Evolutionary conservation across 2,113 vertebrate species (phyloP).

Genomic region (Gopherus evgoodei): DNA sequence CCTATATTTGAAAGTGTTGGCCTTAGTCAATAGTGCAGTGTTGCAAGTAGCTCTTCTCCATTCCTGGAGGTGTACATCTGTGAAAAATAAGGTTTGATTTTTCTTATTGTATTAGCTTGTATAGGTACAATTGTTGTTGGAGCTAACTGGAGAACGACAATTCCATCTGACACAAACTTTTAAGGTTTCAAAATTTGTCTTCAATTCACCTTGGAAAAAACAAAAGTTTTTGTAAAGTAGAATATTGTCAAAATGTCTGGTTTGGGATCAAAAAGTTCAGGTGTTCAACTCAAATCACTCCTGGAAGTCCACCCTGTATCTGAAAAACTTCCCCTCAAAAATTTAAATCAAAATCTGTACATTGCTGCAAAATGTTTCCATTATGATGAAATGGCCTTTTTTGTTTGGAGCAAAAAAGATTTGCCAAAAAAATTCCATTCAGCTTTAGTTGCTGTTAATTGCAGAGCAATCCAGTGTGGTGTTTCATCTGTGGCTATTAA

Average conservation of each 20-base stretch:
- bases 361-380: background rate
- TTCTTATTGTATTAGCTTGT: background rate
- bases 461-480: background rate
- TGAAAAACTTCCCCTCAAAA: background rate
- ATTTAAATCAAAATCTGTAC: background rate
- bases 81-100: background rate
- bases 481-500: background rate
- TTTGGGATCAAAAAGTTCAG: background rate
- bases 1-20: background rate
- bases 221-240: background rate
- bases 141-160: fast-evolving
- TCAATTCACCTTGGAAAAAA: background rate
- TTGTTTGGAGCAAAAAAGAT: background rate
- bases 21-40: background rate
- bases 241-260: fast-evolving
- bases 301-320: background rate
- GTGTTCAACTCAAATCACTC: fast-evolving
- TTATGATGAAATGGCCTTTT: background rate
- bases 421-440: background rate
- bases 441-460: background rate
- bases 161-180: background rate
- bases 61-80: background rate
- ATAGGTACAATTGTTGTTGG: background rate
- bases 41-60: background rate
- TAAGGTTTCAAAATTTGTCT: background rate